Percentiles rank a stretch among this genome's conserved stretches.
phyloP scores from a whole-genome alignment of 2,888 invertebrate genomes.

The Lepidocyrtinus sp. region DNA sequence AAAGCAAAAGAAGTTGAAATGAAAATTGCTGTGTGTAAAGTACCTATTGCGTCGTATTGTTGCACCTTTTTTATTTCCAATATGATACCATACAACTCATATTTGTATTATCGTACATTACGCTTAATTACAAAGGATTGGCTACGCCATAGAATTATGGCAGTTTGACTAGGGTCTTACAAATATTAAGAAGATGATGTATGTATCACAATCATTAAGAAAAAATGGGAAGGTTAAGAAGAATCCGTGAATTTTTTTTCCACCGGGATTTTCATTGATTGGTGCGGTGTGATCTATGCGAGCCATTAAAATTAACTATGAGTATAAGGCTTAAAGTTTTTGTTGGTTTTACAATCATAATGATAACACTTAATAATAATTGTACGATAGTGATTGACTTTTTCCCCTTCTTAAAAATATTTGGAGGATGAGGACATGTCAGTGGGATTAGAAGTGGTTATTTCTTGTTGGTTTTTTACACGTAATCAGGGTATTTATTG shows the following conservation, averaged over 20 bases:
- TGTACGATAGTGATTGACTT: constrained; percentile 52
- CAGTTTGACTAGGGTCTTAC: background rate
- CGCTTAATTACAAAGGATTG: constrained; percentile 47
- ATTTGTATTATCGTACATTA: constrained; percentile 18
- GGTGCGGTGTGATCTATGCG: background rate
- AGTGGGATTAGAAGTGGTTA: background rate
- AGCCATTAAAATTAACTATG: constrained; percentile 16
- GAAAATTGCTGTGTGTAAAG: background rate
- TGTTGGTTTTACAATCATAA: constrained; percentile 42
- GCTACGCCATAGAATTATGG: background rate
- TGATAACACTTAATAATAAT: background rate
- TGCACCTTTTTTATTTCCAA: background rate
- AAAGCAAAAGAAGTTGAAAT: background rate
- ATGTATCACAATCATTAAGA: constrained; percentile 46
- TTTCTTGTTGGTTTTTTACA: constrained; percentile 40
- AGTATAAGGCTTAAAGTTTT: background rate
- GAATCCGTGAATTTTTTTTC: constrained; percentile 22
- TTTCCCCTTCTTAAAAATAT: constrained; percentile 30
- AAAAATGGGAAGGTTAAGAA: no score
- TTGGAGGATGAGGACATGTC: background rate
- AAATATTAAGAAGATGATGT: constrained; percentile 30
- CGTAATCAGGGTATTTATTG: constrained; percentile 53
- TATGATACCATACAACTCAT: no score
- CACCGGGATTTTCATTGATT: constrained; percentile 42
- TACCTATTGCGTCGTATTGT: background rate